A percentile compares a stretch with the other conserved stretches of the same genome.
Conservation (phyloP, 2,797 vertebrate species). For the Ficedula albicollis region DNA sequence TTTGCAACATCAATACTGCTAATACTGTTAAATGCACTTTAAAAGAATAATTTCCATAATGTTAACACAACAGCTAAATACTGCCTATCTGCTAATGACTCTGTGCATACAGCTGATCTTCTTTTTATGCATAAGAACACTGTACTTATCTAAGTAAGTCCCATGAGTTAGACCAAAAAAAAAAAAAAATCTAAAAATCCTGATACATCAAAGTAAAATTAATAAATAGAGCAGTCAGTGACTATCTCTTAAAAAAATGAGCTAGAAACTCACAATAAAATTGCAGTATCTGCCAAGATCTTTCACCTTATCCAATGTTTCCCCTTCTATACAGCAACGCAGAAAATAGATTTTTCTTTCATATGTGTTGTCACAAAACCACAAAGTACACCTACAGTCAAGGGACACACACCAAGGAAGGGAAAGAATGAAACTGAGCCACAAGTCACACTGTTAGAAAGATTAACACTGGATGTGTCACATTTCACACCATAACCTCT, state of each 20-base stretch:
- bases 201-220: neutral
- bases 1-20: neutral
- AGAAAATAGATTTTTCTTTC: neutral
- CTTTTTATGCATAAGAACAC: neutral
- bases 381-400: neutral
- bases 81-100: neutral
- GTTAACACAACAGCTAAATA: slow-evolving; percentile 6
- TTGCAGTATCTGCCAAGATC: neutral
- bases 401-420: neutral
- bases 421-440: neutral
- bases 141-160: neutral
- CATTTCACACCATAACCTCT: neutral
- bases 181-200: slow-evolving; percentile 16
- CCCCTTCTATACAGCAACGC: neutral
- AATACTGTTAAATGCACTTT: slow-evolving; percentile 17
- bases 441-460: neutral
- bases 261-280: neutral
- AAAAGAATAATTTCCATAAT: slow-evolving; percentile 32
- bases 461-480: neutral
- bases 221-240: neutral
- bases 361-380: neutral
- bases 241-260: neutral
- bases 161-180: slow-evolving; percentile 22
- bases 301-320: neutral
- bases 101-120: neutral